phyloP scores from a whole-genome alignment of 1,140 invertebrate species.

The Lepidurus packardi region DNA sequence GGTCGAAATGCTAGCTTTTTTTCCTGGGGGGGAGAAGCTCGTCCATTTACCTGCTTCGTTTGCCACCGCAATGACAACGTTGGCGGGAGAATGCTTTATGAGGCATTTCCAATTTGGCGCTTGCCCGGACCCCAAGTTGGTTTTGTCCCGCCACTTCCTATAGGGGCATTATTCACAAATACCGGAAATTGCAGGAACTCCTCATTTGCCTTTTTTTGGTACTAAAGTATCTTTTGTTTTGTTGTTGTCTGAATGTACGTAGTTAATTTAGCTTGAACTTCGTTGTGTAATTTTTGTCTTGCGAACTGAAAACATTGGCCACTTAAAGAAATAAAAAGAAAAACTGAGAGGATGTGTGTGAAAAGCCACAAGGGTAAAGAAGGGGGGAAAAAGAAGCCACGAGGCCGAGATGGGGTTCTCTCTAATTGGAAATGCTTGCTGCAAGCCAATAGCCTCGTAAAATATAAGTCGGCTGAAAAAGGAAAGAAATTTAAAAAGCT shows the following conservation, averaged over 20 bases:
- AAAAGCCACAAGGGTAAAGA: neutral
- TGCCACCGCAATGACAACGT: slow-evolving; percentile 2
- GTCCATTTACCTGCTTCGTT: slow-evolving; percentile 10
- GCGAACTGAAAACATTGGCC: neutral
- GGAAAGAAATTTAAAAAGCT: neutral
- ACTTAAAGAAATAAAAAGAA: neutral
- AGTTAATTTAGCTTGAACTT: neutral
- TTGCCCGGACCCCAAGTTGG: neutral
- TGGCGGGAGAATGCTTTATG: slow-evolving; percentile 7
- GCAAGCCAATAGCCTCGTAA: neutral
- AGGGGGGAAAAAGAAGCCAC: neutral
- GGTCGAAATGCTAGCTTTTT: neutral
- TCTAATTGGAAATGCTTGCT: slow-evolving; percentile 10
- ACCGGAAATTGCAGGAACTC: neutral
- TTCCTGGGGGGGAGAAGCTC: neutral
- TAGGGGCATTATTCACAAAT: neutral
- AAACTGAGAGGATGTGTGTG: neutral
- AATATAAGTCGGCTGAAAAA: neutral
- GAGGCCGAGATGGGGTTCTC: neutral
- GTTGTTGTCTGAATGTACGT: neutral
- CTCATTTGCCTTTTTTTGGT: neutral
- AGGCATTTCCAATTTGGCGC: slow-evolving; percentile 9
- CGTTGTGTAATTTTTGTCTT: neutral
- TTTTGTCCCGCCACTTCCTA: neutral
- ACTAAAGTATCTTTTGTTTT: neutral